phyloP scores from a whole-genome alignment of 2,888 invertebrate genomes.

The Lepeophtheirus nordmannii region DNA sequence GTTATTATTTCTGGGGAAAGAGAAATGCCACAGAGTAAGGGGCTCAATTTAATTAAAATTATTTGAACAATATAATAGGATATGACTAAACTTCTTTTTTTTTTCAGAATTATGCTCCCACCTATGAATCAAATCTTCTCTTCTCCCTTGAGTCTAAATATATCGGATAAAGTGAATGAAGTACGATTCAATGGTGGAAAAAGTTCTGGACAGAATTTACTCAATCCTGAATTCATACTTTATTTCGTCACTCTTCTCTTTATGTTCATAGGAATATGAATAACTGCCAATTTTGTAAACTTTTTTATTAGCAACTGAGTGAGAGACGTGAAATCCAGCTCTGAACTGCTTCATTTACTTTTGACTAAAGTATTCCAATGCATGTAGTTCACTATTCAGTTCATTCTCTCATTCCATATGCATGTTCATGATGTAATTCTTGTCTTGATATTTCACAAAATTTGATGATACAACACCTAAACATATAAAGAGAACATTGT shows the following conservation, averaged over 20 bases:
- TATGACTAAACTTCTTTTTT: background rate
- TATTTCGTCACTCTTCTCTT: background rate
- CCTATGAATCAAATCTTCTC: background rate
- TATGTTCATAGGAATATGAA: background rate
- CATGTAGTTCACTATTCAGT: too few species aligned
- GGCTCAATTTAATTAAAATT: background rate
- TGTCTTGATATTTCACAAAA: too few species aligned
- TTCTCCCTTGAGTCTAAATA: background rate
- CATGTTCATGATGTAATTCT: too few species aligned
- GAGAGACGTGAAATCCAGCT: too few species aligned
- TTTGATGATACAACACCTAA: too few species aligned
- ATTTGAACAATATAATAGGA: background rate
- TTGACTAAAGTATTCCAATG: too few species aligned
- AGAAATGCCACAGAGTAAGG: background rate
- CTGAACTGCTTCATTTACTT: too few species aligned
- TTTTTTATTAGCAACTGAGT: background rate
- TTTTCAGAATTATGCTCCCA: background rate
- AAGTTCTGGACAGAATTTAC: background rate
- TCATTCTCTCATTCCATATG: too few species aligned
- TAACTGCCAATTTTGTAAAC: background rate
- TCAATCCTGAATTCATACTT: background rate
- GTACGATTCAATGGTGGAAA: background rate
- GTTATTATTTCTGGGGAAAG: constrained; percentile 8
- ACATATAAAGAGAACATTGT: too few species aligned
- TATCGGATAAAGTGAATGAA: background rate